phyloP scores from a whole-genome alignment of 2,888 invertebrate genomes.

The Aleiodes leptofemur region DNA sequence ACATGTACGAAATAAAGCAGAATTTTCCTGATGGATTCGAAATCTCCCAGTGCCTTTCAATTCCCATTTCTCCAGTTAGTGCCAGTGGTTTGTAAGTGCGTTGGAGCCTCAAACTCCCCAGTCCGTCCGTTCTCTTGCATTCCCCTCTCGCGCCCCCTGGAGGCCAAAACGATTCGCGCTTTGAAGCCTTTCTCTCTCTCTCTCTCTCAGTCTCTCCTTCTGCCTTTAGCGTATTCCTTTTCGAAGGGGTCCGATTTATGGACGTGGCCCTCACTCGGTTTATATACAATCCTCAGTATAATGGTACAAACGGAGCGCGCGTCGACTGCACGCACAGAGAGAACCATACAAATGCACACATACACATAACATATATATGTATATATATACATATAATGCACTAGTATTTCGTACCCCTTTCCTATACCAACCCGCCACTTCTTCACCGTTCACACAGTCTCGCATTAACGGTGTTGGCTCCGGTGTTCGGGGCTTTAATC shows the following conservation, averaged over 20 bases:
- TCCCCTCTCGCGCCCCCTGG: constrained; percentile 5
- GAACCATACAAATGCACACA: constrained; percentile 29
- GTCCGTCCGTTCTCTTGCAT: constrained; percentile 4
- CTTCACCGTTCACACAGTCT: constrained; percentile 52
- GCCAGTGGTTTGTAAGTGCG: constrained; percentile 20
- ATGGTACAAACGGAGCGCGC: constrained; percentile 40
- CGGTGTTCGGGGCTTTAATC: constrained; percentile 70
- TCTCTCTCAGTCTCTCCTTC: neutral
- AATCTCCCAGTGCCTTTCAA: constrained; percentile 1
- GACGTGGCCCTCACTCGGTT: constrained; percentile 39
- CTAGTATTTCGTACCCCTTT: neutral
- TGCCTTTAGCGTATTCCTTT: constrained; percentile 18
- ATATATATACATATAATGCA: constrained; percentile 18
- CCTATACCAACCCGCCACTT: neutral
- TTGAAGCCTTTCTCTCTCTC: constrained; percentile 22
- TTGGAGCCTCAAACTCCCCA: constrained; percentile 18
- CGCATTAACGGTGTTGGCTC: constrained; percentile 53
- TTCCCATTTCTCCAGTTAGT: neutral
- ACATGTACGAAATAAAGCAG: neutral
- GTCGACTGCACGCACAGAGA: constrained; percentile 48
- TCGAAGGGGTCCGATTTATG: constrained; percentile 43
- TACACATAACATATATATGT: neutral
- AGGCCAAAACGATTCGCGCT: constrained; percentile 27
- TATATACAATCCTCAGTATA: constrained; percentile 40
- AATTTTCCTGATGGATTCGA: neutral